Evolutionary conservation across 2,888 invertebrate species (phyloP).

Genomic region (Drosophila dives): DNA sequence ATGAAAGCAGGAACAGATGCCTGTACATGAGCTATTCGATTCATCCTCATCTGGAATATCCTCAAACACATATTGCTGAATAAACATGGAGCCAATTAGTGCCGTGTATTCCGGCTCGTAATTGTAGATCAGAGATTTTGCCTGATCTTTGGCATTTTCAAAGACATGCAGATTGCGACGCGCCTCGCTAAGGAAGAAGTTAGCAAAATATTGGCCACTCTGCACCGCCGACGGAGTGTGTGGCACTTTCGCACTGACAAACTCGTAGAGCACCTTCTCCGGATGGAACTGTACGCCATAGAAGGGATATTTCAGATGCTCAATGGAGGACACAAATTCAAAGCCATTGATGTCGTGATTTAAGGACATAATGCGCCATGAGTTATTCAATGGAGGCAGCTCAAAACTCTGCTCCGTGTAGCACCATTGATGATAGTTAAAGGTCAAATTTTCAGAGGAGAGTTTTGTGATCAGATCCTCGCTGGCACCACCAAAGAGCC

Average conservation of each 20-base stretch:
- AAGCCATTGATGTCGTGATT: slow-evolving; percentile 89
- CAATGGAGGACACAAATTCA: slow-evolving; percentile 91
- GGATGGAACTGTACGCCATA: slow-evolving; percentile 97
- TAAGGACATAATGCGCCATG: slow-evolving; percentile 90
- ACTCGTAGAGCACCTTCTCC: slow-evolving; percentile 94
- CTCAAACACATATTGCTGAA: slow-evolving; percentile 90
- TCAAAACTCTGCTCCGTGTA: slow-evolving; percentile 87
- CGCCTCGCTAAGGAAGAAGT: slow-evolving; percentile 93
- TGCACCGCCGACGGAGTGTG: slow-evolving; percentile 88
- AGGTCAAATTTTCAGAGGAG: slow-evolving; percentile 88
- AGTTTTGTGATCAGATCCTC: slow-evolving; percentile 87
- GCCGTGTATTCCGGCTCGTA: slow-evolving; percentile 89
- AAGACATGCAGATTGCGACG: slow-evolving; percentile 89
- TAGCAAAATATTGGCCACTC: slow-evolving; percentile 91
- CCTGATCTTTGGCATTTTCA: slow-evolving; percentile 85
- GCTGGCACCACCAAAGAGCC: slow-evolving; percentile 88
- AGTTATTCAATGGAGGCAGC: slow-evolving; percentile 86
- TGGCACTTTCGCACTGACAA: slow-evolving; percentile 88
- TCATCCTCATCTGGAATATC: slow-evolving; percentile 17
- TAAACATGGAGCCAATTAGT: slow-evolving; percentile 87
- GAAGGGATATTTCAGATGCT: slow-evolving; percentile 91
- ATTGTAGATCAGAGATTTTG: slow-evolving; percentile 89
- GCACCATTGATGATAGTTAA: slow-evolving; percentile 91
- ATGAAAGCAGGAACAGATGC: neutral
- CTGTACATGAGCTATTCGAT: neutral